phyloP scores from a whole-genome alignment of 2,888 invertebrate species.

The Drosophila kuntzei region DNA sequence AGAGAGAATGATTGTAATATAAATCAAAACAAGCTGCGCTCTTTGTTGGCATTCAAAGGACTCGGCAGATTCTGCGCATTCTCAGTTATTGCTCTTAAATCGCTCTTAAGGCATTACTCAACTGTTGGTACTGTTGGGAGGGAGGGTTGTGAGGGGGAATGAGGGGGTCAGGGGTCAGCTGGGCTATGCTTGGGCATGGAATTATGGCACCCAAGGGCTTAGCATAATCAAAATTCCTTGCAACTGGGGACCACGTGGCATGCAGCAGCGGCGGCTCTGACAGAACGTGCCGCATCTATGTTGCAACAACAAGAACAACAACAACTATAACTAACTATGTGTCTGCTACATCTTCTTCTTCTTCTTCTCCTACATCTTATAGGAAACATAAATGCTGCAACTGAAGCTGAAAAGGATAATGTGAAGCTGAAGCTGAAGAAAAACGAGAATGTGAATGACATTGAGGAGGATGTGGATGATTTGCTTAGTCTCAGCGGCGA shows the following conservation, averaged over 20 bases:
- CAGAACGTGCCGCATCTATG: conserved; percentile 55
- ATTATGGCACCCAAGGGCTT: conserved; percentile 85
- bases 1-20: background rate
- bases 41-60: conserved; percentile 25
- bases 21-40: conserved; percentile 58
- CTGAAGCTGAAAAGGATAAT: conserved; percentile 11
- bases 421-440: conserved; percentile 52
- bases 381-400: conserved; percentile 44
- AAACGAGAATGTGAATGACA: conserved; percentile 16
- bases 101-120: conserved; percentile 39
- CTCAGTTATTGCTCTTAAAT: conserved; percentile 35
- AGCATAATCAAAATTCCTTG: conserved; percentile 86
- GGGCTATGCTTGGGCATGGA: conserved; percentile 75
- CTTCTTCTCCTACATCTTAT: conserved; percentile 18
- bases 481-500: conserved; percentile 70
- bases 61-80: conserved; percentile 33
- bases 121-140: background rate
- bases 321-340: conserved; percentile 26
- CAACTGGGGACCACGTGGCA: conserved; percentile 82
- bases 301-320: conserved; percentile 32
- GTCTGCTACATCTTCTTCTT: conserved; percentile 12
- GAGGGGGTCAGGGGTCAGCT: conserved; percentile 26
- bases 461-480: conserved; percentile 49
- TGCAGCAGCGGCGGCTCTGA: conserved; percentile 55
- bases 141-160: background rate